These are phyloP conservation scores for Rhinopithecus roxellana DNA, from an alignment of 2,113 vertebrate genomes.

Conservation along the genomic window DNA sequence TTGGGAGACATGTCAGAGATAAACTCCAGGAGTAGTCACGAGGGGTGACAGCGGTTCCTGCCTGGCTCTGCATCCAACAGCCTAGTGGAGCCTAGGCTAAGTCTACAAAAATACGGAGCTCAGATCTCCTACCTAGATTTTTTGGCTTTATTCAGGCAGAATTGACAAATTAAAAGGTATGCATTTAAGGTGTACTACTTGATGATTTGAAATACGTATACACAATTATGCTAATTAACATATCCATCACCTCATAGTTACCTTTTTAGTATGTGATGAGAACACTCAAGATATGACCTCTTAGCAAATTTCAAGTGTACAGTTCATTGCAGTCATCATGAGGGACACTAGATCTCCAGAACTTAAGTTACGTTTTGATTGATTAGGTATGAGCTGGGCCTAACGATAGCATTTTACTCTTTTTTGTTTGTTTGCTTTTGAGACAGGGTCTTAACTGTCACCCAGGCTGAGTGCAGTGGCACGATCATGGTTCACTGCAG, in stretches of 20 bases:
- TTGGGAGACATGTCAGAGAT: background rate
- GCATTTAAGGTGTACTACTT: background rate
- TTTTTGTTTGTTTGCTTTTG: no score
- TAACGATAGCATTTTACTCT: background rate
- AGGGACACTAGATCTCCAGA: background rate
- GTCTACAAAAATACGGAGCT: background rate
- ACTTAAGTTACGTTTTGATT: background rate
- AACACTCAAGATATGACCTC: background rate
- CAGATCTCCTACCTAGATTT: background rate
- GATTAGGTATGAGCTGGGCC: background rate
- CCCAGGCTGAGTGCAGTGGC: no score
- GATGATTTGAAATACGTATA: background rate
- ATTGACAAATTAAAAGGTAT: background rate
- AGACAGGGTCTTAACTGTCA: no score
- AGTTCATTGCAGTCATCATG: background rate
- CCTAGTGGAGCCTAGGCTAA: background rate
- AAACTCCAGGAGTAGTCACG: background rate
- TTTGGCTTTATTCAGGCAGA: background rate
- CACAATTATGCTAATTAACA: background rate
- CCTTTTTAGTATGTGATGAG: background rate
- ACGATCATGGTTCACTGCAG: no score
- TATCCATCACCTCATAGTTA: background rate
- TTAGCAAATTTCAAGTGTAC: background rate
- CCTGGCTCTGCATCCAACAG: background rate
- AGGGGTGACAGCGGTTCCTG: background rate